Evolutionary conservation across 2,113 vertebrate species (phyloP).

Genomic region (Takifugu bimaculatus): DNA sequence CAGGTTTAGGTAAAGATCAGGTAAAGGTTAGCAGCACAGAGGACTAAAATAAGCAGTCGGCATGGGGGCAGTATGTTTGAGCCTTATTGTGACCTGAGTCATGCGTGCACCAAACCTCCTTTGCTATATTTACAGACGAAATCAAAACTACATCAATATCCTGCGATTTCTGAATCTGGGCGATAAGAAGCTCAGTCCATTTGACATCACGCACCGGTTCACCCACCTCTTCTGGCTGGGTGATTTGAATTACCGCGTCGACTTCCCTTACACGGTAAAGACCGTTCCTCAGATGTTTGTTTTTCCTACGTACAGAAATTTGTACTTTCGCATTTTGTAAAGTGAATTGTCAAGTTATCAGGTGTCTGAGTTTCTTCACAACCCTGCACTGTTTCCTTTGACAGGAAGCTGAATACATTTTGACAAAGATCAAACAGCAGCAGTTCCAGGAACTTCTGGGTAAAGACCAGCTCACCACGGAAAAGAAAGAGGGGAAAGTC

Average conservation of each 20-base stretch:
- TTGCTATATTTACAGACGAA: conserved; percentile 75
- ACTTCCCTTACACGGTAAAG: conserved; percentile 81
- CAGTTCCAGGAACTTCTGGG: conserved; percentile 86
- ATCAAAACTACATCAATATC: conserved; percentile 93
- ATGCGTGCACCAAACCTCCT: not conserved
- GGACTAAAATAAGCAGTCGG: too few relatives aligned
- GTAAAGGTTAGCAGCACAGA: too few relatives aligned
- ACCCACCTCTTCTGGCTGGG: conserved; percentile 98
- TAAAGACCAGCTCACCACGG: conserved; percentile 87
- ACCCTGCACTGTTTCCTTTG: conserved; percentile 53
- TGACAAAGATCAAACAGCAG: conserved; percentile 93
- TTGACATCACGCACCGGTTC: conserved; percentile 92
- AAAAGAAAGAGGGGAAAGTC: conserved; percentile 82
- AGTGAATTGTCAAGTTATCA: conserved; percentile 11
- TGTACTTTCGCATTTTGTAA: not conserved
- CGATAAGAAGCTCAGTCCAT: conserved; percentile 91
- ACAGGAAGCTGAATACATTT: conserved; percentile 93
- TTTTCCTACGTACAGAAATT: not conserved
- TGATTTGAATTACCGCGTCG: conserved; percentile 92
- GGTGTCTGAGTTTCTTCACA: conserved; percentile 7
- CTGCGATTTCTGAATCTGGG: conserved; percentile 91
- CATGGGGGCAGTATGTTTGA: too few relatives aligned
- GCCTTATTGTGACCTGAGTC: too few relatives aligned
- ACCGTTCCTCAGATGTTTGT: not conserved
- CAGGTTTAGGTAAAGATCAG: too few relatives aligned